Evolutionary conservation across 1,140 invertebrate genomes (phyloP).

Genomic region (Samia ricini): DNA sequence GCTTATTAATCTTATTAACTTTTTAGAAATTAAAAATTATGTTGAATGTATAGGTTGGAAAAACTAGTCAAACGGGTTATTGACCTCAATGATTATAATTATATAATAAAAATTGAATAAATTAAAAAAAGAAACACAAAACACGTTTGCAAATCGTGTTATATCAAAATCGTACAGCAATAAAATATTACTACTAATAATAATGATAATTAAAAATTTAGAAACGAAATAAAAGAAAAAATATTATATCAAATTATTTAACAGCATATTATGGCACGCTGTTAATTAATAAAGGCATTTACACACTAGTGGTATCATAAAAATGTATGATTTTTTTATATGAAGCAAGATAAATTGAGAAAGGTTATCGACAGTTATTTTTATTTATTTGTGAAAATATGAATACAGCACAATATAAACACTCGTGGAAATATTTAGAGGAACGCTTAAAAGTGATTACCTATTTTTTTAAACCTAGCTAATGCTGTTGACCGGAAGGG

Average conservation of each 20-base stretch:
- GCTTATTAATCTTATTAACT: too few relatives aligned
- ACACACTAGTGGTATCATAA: background rate
- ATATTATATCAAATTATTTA: constrained; percentile 8
- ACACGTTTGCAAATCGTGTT: background rate
- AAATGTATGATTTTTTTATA: background rate
- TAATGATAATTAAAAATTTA: constrained; percentile 27
- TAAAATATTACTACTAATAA: constrained; percentile 8
- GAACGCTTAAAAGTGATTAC: too few relatives aligned
- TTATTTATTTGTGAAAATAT: too few relatives aligned
- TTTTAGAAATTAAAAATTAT: too few relatives aligned
- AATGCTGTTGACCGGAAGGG: too few relatives aligned
- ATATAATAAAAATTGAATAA: constrained; percentile 13
- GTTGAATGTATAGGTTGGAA: background rate
- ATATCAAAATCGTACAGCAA: background rate
- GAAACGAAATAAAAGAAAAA: constrained; percentile 22
- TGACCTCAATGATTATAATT: constrained; percentile 11
- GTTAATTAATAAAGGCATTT: constrained; percentile 9
- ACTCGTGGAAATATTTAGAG: too few relatives aligned
- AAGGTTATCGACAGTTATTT: too few relatives aligned
- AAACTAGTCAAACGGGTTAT: constrained; percentile 3
- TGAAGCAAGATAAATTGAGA: too few relatives aligned
- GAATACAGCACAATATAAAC: too few relatives aligned
- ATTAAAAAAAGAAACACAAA: background rate
- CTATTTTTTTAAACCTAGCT: too few relatives aligned
- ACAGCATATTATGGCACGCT: constrained; percentile 3